These are phyloP conservation scores for Salticus scenicus DNA, from an alignment of 2,888 invertebrate genomes.

Conservation along the genomic window DNA sequence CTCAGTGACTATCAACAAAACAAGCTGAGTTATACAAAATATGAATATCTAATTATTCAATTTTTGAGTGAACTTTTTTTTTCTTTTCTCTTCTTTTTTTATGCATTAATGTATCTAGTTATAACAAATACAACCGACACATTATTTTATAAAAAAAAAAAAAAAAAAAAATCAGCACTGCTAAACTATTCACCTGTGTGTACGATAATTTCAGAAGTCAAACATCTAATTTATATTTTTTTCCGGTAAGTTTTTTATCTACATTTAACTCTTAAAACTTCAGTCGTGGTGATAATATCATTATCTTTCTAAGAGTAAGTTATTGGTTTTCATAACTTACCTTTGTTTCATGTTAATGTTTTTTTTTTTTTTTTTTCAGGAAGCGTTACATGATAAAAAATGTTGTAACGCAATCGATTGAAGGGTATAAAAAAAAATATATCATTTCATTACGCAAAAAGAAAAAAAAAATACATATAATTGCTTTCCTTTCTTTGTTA, in stretches of 20 bases:
- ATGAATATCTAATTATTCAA: slow-evolving; percentile 18
- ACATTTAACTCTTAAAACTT: not conserved
- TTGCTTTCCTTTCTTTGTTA: no score
- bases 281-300: not conserved
- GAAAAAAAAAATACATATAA: no score
- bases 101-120: not conserved
- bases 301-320: not conserved
- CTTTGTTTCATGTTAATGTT: no score
- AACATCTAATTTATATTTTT: not conserved
- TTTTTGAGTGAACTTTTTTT: not conserved
- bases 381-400: no score
- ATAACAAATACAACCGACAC: not conserved
- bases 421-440: no score
- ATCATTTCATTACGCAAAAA: no score
- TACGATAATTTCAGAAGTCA: not conserved
- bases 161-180: not conserved
- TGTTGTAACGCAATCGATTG: no score
- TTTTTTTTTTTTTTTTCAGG: no score
- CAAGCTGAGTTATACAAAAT: not conserved
- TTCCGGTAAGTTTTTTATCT: not conserved
- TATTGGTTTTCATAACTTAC: not conserved
- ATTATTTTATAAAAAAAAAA: no score
- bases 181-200: not conserved
- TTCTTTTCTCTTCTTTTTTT: not conserved
- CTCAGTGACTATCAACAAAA: not conserved